Evolutionary conservation across 2,888 invertebrate species (phyloP), one percentile per base, ranked within the genome.

Genomic region (Eucera pruinosa): DNA sequence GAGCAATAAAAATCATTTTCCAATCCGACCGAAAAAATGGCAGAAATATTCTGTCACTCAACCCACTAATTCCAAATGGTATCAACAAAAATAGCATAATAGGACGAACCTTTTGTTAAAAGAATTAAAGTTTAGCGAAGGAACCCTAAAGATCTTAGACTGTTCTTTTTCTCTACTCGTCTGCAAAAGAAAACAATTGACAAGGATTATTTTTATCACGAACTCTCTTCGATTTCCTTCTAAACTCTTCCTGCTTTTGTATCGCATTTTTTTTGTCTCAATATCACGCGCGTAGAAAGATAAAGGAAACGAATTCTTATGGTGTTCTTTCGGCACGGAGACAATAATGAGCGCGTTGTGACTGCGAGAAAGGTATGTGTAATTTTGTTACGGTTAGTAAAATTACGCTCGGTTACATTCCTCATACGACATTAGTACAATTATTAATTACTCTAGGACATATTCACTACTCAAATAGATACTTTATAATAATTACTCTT

Each of bases 401-500:
- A n/a, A 66, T 88, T 87, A 86, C 87, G 87, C 81, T 87, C 78
- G 77, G 61, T 87, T 80, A 86, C 80, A 80, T 77, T 89, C 84
- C 62, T 85, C 85, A 70, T 84, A 84, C 83, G 85, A 88, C 81
- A 86, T 90, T 89, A 89, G 86, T 88, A 89, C 85, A 90, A 87
- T 87, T 84, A 84, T 80, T 86, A 80, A 84, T 89, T 87, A 87
- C 86, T 82, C 90, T 91, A 91, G 81, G 86, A 86, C 87, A 83
- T 89, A 89, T 84, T 86, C 81, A 81, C 90, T 90, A 91, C 85
- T 86, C 87, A 88, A 91, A 89, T 90, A 89, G 84, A 88, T 88
- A 86, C 74, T 87, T 84, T 86, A 77, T 83, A 85, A 84, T 82
- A 80, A 78, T 78, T 78, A 81, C 79, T 84, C 82, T 86, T 83